phyloP scores from a whole-genome alignment of 2,113 vertebrate species.

The Podilymbus podiceps region DNA sequence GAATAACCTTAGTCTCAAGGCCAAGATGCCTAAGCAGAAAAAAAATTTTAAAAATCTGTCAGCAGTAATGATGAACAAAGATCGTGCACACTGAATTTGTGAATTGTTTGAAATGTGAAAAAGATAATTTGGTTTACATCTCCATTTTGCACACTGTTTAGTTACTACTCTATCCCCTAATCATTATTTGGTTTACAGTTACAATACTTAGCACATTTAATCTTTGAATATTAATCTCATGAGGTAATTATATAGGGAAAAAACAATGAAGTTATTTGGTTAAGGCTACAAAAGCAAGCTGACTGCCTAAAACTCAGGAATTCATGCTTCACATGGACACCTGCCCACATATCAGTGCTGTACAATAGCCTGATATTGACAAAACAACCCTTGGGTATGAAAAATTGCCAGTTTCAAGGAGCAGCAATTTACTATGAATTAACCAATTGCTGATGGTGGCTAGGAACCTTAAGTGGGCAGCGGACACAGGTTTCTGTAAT shows the following conservation, averaged over 20 bases:
- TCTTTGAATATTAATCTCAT: neutral
- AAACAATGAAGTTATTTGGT: neutral
- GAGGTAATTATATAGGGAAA: neutral
- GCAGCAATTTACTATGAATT: neutral
- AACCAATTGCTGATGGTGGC: neutral
- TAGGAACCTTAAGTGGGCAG: neutral
- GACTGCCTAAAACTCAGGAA: neutral
- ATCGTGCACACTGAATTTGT: neutral
- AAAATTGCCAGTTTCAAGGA: neutral
- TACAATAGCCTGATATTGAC: neutral
- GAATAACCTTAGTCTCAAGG: neutral
- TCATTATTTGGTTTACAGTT: neutral
- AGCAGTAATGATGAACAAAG: neutral
- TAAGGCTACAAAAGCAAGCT: neutral
- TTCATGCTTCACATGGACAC: neutral
- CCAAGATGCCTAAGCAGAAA: neutral
- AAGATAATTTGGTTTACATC: neutral
- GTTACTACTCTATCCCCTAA: neutral
- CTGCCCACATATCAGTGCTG: neutral
- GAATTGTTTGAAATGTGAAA: neutral
- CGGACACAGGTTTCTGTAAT: neutral
- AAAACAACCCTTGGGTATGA: neutral
- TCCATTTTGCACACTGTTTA: neutral
- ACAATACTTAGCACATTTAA: neutral
- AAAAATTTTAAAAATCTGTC: neutral